Evolutionary conservation across 1,140 invertebrate species (phyloP), one percentile per base, ranked within the genome.

Genomic region (Philopotamus ludificatus): DNA sequence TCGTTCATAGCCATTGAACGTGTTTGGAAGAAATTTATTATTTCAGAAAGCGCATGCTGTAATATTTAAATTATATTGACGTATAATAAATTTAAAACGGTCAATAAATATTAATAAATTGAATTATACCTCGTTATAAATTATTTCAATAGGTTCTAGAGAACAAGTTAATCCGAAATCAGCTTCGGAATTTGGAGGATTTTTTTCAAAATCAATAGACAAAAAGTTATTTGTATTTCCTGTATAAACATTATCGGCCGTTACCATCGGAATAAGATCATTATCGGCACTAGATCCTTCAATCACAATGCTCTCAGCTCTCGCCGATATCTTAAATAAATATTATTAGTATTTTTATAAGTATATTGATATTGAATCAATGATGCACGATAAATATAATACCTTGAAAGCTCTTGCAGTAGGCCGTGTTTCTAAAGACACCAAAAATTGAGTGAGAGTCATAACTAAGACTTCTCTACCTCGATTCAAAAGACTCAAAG

Each of bases 231-330:
- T 79, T 26, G 83, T 81, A 61, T 83, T 85, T 18, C 85, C 87
- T 76, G 76, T 65, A 49, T 86, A 82, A 63, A 87, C 81, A 71
- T 85, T 86, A 70, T 89, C 86, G 1, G 87, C 87, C 0, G 86
- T 89, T 15, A 90, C 57, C 10, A 93, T 76, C 0, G 89, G 86
- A 4, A 91, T 84, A 22, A 92, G 73, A 71, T 91, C 89, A 69
- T 90, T 86, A 64, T 91, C 89, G 0, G 85, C 77, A 41, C 87
- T 88, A 16, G 86, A 83, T 0, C 90, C 91, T 77, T 93, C 91
- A 3, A 93, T 78, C 1, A 90, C 85, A 72, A 92, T 84, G 72
- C 88, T 91, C 76, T 94, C 91, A 49, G 88, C 85, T 62, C 89
- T 81, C 8, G 85, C 83, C 23, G 89, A 89, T 22, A 90, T 68